Evolutionary conservation across 2,797 vertebrate species (phyloP), one percentile per base, ranked within the genome.

Genomic region (Chelon auratus): DNA sequence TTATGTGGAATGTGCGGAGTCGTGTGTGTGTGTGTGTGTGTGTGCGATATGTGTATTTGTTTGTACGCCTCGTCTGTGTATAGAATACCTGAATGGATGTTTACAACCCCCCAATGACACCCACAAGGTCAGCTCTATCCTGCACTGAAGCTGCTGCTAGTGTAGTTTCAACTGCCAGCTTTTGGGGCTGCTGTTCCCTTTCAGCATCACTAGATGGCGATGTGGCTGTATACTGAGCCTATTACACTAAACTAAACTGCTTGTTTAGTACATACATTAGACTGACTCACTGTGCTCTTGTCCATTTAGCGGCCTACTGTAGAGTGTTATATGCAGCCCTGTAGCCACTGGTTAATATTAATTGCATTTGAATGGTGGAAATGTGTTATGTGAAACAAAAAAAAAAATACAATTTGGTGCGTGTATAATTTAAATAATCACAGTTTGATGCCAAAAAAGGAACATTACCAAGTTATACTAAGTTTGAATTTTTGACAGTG

Each of bases 181-280:
- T 47, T 61, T 5, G 61, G 0, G 56, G 59, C 2, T 59, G 39
- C 5, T 39, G 11, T 45, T 89, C 26, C 62, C 43, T 13, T 2
- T 17, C 20, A 37, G 11, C 14, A 56, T 56, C 92, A 85, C 90
- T 89, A 91, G 92, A 87, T 89, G 92, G 90, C 74, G 75, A 64
- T 91, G 80, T 91, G 84, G 84, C n/a, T 75, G 11, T 82, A 78
- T 62, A 66, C 17, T 65, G 63, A 54, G 26, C 2, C 22, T 51
- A 39, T 56, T 63, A 26, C 22, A 70, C 57, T 26, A 26, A 26
- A 26, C 26, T 18, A 74, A 73, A 59, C 52, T 69, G 84, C 62
- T 66, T 78, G 72, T 72, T 81, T 43, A 84, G 75, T 72, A 62
- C 71, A 59, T 84, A 57, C 68, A 50, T 75, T 72, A 77, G 66